phyloP scores from a whole-genome alignment of 2,888 invertebrate genomes.

The Schizotus pectinicornis region DNA sequence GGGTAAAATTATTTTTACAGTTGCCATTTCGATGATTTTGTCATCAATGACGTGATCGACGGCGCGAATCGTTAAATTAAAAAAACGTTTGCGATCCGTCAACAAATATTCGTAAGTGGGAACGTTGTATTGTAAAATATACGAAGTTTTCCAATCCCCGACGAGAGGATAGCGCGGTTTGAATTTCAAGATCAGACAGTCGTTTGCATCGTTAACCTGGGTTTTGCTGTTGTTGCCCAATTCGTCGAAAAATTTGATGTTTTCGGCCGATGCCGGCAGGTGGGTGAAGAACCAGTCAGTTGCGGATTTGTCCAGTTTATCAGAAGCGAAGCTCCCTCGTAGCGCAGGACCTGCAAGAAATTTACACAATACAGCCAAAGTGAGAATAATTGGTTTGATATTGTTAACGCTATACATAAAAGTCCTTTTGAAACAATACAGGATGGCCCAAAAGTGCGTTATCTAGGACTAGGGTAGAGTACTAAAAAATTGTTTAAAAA shows the following conservation, averaged over 20 bases:
- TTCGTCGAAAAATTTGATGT: slow-evolving; percentile 37
- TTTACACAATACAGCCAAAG: not conserved
- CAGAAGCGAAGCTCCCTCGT: too few relatives aligned
- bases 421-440: too few relatives aligned
- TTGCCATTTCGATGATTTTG: slow-evolving; percentile 34
- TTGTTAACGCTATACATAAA: too few relatives aligned
- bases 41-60: slow-evolving; percentile 41
- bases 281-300: slow-evolving; percentile 34
- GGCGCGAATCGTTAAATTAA: slow-evolving; percentile 33
- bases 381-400: too few relatives aligned
- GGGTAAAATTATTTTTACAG: slow-evolving; percentile 37
- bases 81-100: slow-evolving; percentile 10
- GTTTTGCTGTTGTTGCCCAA: slow-evolving; percentile 39
- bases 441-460: too few relatives aligned
- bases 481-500: too few relatives aligned
- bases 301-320: not conserved
- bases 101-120: slow-evolving; percentile 40
- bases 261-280: slow-evolving; percentile 38
- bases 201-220: slow-evolving; percentile 20
- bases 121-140: slow-evolving; percentile 37
- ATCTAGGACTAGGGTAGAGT: too few relatives aligned
- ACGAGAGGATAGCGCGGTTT: slow-evolving; percentile 37
- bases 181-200: slow-evolving; percentile 36
- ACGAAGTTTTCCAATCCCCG: slow-evolving; percentile 41
- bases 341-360: slow-evolving; percentile 31